A percentile compares a stretch with the other conserved stretches of the same genome.
phyloP scores from a whole-genome alignment of 2,888 invertebrate species.

The Glomeris marginata region DNA sequence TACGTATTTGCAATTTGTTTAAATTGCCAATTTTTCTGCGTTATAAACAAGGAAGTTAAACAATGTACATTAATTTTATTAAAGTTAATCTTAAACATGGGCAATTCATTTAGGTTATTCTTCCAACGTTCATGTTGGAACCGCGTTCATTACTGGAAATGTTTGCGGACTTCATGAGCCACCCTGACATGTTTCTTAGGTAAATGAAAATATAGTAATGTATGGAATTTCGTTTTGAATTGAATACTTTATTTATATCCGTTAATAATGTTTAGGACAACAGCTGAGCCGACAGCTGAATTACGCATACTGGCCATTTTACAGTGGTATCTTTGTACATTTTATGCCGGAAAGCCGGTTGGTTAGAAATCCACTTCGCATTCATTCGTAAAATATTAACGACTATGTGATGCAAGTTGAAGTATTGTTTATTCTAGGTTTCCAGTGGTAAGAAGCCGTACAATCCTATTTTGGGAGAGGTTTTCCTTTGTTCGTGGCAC shows the following conservation, averaged over 20 bases:
- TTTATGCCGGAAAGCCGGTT: constrained; percentile 31
- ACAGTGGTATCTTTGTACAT: constrained; percentile 37
- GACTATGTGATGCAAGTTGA: not conserved
- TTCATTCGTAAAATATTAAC: not conserved
- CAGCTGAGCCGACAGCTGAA: constrained; percentile 23
- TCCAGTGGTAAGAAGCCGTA: constrained; percentile 36
- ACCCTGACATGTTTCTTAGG: constrained; percentile 33
- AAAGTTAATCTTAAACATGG: not conserved
- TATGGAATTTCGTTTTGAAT: not conserved
- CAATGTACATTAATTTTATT: not conserved
- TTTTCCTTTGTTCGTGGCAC: constrained; percentile 37
- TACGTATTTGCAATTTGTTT: no score
- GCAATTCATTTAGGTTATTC: constrained; percentile 24
- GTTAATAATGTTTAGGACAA: constrained; percentile 17
- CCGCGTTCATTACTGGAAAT: constrained; percentile 35
- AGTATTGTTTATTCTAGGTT: constrained; percentile 14
- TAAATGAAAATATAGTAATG: constrained; percentile 16
- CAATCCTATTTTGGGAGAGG: constrained; percentile 39
- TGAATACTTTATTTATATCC: not conserved
- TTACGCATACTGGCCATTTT: constrained; percentile 31
- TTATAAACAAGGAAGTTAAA: not conserved
- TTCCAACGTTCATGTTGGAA: constrained; percentile 37
- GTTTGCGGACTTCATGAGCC: constrained; percentile 37
- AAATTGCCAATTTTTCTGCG: not conserved
- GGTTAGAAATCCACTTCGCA: not conserved